Evolutionary conservation across 2,888 invertebrate species (phyloP).

Genomic region (Griposia aprilina): DNA sequence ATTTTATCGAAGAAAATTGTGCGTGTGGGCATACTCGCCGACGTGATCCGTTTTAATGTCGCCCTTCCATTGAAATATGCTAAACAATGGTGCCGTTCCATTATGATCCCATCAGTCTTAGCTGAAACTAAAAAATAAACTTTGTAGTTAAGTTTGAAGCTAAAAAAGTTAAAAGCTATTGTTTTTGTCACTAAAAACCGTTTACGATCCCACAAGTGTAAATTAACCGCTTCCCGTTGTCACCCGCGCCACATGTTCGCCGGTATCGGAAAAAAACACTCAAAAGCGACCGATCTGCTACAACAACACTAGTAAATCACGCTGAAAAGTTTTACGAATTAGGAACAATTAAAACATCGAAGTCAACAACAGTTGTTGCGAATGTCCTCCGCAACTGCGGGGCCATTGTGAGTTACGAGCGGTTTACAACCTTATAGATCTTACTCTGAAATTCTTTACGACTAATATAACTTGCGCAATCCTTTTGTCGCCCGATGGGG

Average conservation of each 20-base stretch:
- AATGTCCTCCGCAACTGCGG: slow-evolving; percentile 89
- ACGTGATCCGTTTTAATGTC: slow-evolving; percentile 83
- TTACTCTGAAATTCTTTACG: slow-evolving; percentile 90
- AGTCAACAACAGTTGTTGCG: slow-evolving; percentile 90
- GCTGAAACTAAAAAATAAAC: slow-evolving; percentile 58
- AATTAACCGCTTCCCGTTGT: slow-evolving; percentile 77
- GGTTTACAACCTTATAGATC: slow-evolving; percentile 89
- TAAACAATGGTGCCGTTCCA: slow-evolving; percentile 72
- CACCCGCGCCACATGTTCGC: slow-evolving; percentile 74
- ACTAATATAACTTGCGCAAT: slow-evolving; percentile 90
- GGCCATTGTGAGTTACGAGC: slow-evolving; percentile 88
- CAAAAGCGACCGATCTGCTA: slow-evolving; percentile 78
- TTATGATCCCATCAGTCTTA: slow-evolving; percentile 62
- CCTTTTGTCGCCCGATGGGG: slow-evolving; percentile 85
- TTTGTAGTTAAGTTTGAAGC: slow-evolving; percentile 50
- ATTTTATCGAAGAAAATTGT: slow-evolving; percentile 88
- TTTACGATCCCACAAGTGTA: slow-evolving; percentile 80
- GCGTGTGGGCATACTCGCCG: slow-evolving; percentile 81
- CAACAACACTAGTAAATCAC: slow-evolving; percentile 88
- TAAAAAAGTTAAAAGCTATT: slow-evolving; percentile 65
- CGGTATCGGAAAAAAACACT: slow-evolving; percentile 73
- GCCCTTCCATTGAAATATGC: slow-evolving; percentile 84
- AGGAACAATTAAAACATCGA: slow-evolving; percentile 90
- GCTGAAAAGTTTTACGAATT: slow-evolving; percentile 88
- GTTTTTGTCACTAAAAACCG: slow-evolving; percentile 76